Evolutionary conservation across 1,140 invertebrate genomes (phyloP).

Genomic region (Ridgeia piscesae): DNA sequence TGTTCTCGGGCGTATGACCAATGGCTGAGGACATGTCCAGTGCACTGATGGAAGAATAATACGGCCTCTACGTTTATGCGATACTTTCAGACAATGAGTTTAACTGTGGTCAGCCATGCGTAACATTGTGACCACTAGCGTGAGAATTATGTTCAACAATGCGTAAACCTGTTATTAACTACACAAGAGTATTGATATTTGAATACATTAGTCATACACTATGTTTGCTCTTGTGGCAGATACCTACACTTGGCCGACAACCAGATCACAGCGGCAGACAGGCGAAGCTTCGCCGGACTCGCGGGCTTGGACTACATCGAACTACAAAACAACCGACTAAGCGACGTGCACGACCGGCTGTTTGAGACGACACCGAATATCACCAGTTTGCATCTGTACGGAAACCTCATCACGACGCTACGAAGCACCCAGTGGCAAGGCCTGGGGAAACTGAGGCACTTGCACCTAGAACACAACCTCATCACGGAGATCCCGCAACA

Average conservation of each 20-base stretch:
- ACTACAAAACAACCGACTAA: conserved; percentile 17
- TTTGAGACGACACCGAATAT: not conserved
- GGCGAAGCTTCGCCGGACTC: not conserved
- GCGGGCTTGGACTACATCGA: not conserved
- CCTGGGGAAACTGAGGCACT: not conserved
- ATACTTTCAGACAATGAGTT: no score
- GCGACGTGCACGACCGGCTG: conserved; percentile 4
- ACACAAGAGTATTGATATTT: not conserved
- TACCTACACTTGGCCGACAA: not conserved
- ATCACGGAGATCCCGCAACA: not conserved
- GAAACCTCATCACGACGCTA: not conserved
- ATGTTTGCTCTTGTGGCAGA: not conserved
- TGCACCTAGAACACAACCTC: not conserved
- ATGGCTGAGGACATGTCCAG: no score
- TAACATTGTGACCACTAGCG: not conserved
- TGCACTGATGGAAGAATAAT: no score
- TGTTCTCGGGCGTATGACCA: no score
- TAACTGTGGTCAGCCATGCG: no score
- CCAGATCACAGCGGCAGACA: not conserved
- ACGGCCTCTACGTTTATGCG: no score
- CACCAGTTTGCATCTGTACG: conserved; percentile 22
- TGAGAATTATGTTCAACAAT: not conserved
- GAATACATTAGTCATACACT: not conserved
- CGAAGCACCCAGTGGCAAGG: not conserved
- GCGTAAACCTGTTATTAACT: not conserved